Conservation (phyloP, 2,113 vertebrate genomes). For the Archocentrus centrarchus region DNA sequence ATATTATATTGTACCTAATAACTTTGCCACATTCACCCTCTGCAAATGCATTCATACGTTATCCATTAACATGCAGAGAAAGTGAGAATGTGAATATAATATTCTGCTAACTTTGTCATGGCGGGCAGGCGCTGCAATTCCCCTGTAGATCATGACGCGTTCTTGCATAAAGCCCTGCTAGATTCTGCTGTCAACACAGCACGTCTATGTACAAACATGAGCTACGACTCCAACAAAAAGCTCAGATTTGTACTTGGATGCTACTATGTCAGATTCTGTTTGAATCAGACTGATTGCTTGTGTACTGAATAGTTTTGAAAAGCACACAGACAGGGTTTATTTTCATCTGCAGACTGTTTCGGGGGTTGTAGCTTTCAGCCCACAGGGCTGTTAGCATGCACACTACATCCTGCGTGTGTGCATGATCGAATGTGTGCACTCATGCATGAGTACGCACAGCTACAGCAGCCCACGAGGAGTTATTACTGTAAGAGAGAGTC, state of each 20-base stretch:
- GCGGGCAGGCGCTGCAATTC: conserved; percentile 27
- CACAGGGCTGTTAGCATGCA: conserved; percentile 45
- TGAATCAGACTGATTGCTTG: conserved; percentile 30
- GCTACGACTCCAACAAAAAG: conserved; percentile 36
- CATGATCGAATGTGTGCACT: conserved; percentile 7
- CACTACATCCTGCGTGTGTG: not conserved
- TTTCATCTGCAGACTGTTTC: conserved; percentile 46
- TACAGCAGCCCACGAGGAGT: conserved; percentile 25
- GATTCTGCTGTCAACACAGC: conserved; percentile 52
- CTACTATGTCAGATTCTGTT: conserved; percentile 29
- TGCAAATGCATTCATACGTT: not conserved
- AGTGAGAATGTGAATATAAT: conserved; percentile 20
- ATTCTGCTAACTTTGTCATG: conserved; percentile 15
- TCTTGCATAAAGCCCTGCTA: conserved; percentile 24
- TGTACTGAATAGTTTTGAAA: conserved; percentile 42
- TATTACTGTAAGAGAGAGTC: conserved; percentile 39
- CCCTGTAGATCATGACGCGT: conserved; percentile 29
- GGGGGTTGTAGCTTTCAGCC: conserved; percentile 41
- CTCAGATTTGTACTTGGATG: conserved; percentile 30
- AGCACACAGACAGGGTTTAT: conserved; percentile 39
- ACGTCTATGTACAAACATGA: conserved; percentile 59
- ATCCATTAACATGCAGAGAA: not conserved
- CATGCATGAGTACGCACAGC: conserved; percentile 11
- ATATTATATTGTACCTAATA: not conserved
- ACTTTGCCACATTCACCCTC: not conserved